Percentiles rank a stretch among this genome's conserved stretches.
phyloP scores from a whole-genome alignment of 2,888 invertebrate species.

The Acheta domesticus region DNA sequence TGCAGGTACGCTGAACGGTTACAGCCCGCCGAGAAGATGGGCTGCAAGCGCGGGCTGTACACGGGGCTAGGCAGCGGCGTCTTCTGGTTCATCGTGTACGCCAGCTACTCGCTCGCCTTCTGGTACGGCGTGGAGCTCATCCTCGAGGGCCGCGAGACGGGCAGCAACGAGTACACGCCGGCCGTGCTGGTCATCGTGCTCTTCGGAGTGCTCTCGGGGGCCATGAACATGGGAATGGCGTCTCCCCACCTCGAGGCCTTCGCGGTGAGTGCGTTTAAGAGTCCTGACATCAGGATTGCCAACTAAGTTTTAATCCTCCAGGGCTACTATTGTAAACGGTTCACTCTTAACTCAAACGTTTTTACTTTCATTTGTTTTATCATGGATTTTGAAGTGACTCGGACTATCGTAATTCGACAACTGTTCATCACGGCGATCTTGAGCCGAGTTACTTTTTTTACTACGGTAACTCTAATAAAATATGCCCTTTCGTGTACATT shows the following conservation, averaged over 20 bases:
- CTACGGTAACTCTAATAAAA: no score
- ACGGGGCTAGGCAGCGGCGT: slow-evolving; percentile 42
- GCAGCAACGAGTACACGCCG: slow-evolving; percentile 41
- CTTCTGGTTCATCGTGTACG: slow-evolving; percentile 44
- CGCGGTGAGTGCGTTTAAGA: slow-evolving; percentile 50
- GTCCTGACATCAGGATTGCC: no score
- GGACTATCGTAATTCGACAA: no score
- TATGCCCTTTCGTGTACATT: no score
- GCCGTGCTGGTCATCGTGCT: slow-evolving; percentile 52
- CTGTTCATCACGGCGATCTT: no score
- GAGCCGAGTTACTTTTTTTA: no score
- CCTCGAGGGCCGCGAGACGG: slow-evolving; percentile 40
- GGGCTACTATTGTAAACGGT: no score
- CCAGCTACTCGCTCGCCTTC: slow-evolving; percentile 47
- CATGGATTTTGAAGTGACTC: no score
- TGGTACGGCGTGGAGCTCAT: slow-evolving; percentile 49
- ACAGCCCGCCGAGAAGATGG: slow-evolving; percentile 37
- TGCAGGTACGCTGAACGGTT: slow-evolving; percentile 42
- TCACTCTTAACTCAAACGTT: no score
- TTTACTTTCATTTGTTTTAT: no score
- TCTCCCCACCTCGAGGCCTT: slow-evolving; percentile 74
- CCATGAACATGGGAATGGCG: slow-evolving; percentile 72
- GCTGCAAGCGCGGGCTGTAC: slow-evolving; percentile 39
- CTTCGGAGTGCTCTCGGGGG: slow-evolving; percentile 74
- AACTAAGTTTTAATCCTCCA: no score